These are phyloP conservation scores for Pollicipes pollicipes DNA, from an alignment of 1,140 invertebrate species.

Conservation along the genomic window DNA sequence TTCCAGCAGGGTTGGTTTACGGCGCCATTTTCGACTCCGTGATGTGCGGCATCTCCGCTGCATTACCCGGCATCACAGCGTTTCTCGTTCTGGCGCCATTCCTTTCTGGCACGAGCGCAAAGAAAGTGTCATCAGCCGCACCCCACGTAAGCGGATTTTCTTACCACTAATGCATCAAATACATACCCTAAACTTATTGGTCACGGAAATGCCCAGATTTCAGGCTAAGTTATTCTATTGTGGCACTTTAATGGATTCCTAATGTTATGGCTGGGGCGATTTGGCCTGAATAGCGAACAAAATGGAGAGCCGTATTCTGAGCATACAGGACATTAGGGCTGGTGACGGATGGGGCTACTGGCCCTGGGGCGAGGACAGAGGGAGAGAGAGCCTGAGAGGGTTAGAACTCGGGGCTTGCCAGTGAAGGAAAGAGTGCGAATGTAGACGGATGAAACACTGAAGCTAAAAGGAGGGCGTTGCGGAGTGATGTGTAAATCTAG, in stretches of 20 bases:
- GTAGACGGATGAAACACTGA: too few relatives aligned
- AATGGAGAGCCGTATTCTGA: not conserved
- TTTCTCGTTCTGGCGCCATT: not conserved
- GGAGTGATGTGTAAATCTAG: too few relatives aligned
- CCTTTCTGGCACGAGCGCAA: not conserved
- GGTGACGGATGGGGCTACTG: not conserved
- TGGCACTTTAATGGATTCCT: not conserved
- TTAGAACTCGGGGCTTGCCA: too few relatives aligned
- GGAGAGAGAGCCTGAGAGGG: too few relatives aligned
- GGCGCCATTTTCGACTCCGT: too few relatives aligned
- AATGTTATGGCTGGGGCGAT: not conserved
- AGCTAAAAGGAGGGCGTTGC: too few relatives aligned
- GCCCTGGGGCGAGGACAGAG: too few relatives aligned
- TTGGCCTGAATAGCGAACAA: not conserved
- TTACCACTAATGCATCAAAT: not conserved
- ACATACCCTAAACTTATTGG: not conserved
- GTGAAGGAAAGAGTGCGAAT: too few relatives aligned
- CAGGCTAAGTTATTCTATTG: not conserved
- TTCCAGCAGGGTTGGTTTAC: too few relatives aligned
- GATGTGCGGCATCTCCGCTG: too few relatives aligned
- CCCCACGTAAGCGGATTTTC: not conserved
- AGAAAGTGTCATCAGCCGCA: not conserved
- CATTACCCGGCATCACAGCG: too few relatives aligned
- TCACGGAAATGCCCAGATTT: not conserved
- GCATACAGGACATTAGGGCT: not conserved